Conservation (phyloP, 2,888 invertebrate species). For the Callimorpha dominula region DNA sequence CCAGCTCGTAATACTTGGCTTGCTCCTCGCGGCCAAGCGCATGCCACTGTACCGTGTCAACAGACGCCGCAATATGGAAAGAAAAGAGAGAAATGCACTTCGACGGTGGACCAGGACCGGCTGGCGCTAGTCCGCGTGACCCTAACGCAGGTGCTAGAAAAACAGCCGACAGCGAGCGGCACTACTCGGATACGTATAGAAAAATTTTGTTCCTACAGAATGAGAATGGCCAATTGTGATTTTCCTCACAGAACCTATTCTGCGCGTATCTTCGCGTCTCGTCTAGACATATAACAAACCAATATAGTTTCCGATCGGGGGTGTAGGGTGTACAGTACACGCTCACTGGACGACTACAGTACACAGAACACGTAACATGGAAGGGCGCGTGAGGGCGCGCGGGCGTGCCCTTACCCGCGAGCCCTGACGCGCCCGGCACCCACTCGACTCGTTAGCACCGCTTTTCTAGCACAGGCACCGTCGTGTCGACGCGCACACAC, state of each 20-base stretch:
- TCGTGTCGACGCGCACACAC: constrained; percentile 65
- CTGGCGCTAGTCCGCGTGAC: constrained; percentile 65
- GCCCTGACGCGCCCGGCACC: constrained; percentile 24
- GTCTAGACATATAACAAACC: constrained; percentile 85
- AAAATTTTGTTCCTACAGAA: constrained; percentile 82
- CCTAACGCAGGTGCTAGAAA: constrained; percentile 90
- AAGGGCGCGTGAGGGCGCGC: constrained; percentile 58
- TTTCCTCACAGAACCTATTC: constrained; percentile 87
- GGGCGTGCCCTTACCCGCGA: constrained; percentile 55
- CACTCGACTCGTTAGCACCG: constrained; percentile 56
- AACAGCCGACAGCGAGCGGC: constrained; percentile 88
- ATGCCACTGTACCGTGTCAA: constrained; percentile 95
- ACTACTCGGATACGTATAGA: constrained; percentile 57
- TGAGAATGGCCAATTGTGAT: constrained; percentile 85
- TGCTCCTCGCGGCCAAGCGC: constrained; percentile 99
- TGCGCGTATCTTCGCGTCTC: constrained; percentile 81
- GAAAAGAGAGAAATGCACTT: constrained; percentile 85
- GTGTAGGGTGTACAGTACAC: constrained; percentile 80
- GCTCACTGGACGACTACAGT: constrained; percentile 85
- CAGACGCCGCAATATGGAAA: constrained; percentile 80
- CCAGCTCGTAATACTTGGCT: constrained; percentile 99
- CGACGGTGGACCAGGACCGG: constrained; percentile 70
- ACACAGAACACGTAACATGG: constrained; percentile 83
- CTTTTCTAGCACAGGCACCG: constrained; percentile 85
- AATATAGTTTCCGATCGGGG: constrained; percentile 83